Evolutionary conservation across 2,888 invertebrate genomes (phyloP), one percentile per base, ranked within the genome.

Genomic region (Drosophila neotestacea): DNA sequence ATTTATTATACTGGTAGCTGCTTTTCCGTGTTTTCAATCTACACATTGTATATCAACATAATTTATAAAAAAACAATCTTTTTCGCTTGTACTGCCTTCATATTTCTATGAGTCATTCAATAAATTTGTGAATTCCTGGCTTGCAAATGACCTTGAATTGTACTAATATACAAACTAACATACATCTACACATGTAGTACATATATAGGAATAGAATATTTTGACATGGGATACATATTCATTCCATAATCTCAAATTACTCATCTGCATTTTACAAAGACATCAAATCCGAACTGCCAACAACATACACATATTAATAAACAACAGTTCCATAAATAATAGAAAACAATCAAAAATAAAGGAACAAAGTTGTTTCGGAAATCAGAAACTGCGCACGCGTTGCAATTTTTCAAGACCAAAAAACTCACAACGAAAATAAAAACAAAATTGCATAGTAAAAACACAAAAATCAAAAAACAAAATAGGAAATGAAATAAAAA

Each of bases 341-440:
- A 65, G 30, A 28, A 56, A 60, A 51, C 13, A 11, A 51, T 16
- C 22, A 44, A 10, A 52, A 58, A 41, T 22, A 22, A 22, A 22
- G 22, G 22, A 22, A 22, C 22, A 56, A 50, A 63, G 46, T 30
- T 16, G 39, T 51, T 48, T 27, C 54, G 46, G 22, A 58, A 71
- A 68, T 51, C 28, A 3, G 22, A 56, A 60, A 73, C 75, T 79
- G 81, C 82, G 81, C 81, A 81, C 67, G 81, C 81, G 81, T 81
- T 75, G 70, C 80, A 71, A 41, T 61, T 68, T 56, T 72, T 68
- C 44, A 64, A 61, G 47, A 62, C 61, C 58, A 56, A 63, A 60
- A 73, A 50, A 44, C 56, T 44, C 46, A 61, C 46, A 30, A 30
- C 30, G 30, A 32, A 54, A 65, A 64, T 34, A 60, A 55, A 61